Evolutionary conservation across 2,888 invertebrate genomes (phyloP), one percentile per base, ranked within the genome.

Genomic region (Carpatolechia fugitivella): DNA sequence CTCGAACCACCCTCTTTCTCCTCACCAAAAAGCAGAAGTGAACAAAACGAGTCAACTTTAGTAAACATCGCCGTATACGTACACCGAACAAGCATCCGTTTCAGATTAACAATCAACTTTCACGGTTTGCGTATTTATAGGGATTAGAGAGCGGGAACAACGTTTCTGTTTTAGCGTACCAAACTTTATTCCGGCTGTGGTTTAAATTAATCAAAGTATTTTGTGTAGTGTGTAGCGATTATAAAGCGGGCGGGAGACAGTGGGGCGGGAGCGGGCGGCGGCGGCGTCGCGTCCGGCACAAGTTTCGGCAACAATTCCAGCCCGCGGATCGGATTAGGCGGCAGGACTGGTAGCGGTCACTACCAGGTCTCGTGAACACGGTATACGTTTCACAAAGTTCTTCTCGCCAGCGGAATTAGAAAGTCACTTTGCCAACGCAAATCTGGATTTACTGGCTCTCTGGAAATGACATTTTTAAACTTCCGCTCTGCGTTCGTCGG

Each of bases 361-460:
- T 76, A 71, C 66, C 84, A 82, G 82, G 79, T 80, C 82, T 79
- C 84, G 69, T 72, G 78, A 75, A 89, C 89, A 88, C 81, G 80
- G 82, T 81, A 87, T 87, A 85, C 87, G 84, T 89, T 89, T 88
- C 83, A 88, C 80, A 83, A 88, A 89, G 82, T 89, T 89, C 82
- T 76, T 74, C 75, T 68, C 67, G 72, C 71, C 68, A 70, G 64
- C 67, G 74, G 83, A 88, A 88, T 89, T 89, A 89, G 86, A 82
- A 87, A 90, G 88, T 86, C 89, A 87, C 80, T 84, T 24, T 79
- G 70, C 71, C 72, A 77, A 82, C 86, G 84, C 85, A 85, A 85
- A 88, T 88, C 84, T 80, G 87, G 84, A 82, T 85, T 88, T 84
- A 80, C 78, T 80, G 70, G 72, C 70, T 69, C 70, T 72, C 77